Evolutionary conservation across 2,797 vertebrate genomes (phyloP).

Genomic region (Phrynocephalus guinanensis): DNA sequence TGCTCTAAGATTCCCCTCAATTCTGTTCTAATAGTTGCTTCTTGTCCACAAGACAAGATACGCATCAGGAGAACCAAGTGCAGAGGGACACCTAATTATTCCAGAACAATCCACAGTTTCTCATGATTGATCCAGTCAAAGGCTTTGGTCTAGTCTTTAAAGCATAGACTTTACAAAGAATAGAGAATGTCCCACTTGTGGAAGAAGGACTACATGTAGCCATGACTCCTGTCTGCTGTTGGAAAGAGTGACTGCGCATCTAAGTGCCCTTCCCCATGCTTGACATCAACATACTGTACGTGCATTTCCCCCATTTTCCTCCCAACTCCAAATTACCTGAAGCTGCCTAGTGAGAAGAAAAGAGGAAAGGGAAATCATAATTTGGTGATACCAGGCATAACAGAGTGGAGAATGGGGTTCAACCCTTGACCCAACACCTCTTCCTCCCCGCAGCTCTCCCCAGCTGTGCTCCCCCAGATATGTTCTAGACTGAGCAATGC

Average conservation of each 20-base stretch:
- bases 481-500: neutral
- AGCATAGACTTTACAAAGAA: too few species aligned
- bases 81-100: too few species aligned
- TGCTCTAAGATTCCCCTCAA: too few species aligned
- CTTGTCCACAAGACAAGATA: too few species aligned
- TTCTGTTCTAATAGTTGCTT: too few species aligned
- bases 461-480: neutral
- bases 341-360: too few species aligned
- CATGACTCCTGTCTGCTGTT: neutral
- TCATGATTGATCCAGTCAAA: too few species aligned
- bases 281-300: neutral
- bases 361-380: too few species aligned
- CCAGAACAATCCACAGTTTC: too few species aligned
- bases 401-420: neutral
- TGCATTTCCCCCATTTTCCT: neutral
- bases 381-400: neutral
- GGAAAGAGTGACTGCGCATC: neutral
- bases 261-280: neutral
- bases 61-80: too few species aligned
- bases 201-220: neutral
- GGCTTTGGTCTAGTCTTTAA: too few species aligned
- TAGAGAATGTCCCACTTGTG: neutral
- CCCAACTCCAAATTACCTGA: neutral
- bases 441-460: neutral
- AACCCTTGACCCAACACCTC: neutral